phyloP scores from a whole-genome alignment of 1,140 invertebrate genomes.

The Drosophila gunungcola region DNA sequence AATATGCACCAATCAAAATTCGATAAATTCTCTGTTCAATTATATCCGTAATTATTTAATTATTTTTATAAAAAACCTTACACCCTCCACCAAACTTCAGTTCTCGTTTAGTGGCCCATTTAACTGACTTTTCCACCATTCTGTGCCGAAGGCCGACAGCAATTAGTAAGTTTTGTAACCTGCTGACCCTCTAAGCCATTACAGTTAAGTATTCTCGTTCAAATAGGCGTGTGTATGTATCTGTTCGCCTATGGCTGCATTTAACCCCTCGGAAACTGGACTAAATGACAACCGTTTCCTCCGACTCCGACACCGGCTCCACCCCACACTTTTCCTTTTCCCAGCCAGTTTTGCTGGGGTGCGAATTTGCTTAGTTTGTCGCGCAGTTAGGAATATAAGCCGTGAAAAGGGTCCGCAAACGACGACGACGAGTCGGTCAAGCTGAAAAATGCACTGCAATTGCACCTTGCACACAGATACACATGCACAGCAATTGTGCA shows the following conservation, averaged over 20 bases:
- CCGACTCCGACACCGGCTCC: slow-evolving; percentile 9
- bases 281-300: slow-evolving; percentile 69
- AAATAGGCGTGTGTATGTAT: slow-evolving; percentile 20
- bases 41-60: slow-evolving; percentile 3
- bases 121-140: slow-evolving; percentile 45
- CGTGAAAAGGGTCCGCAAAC: slow-evolving; percentile 43
- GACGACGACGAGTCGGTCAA: slow-evolving; percentile 70
- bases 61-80: not conserved
- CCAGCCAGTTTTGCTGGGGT: slow-evolving; percentile 53
- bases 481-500: slow-evolving; percentile 10
- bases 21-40: not conserved
- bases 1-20: not conserved
- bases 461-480: slow-evolving; percentile 68
- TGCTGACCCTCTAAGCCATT: slow-evolving; percentile 76
- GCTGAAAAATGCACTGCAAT: slow-evolving; percentile 80
- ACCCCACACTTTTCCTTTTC: slow-evolving; percentile 2
- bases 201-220: slow-evolving; percentile 31
- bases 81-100: not conserved
- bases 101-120: slow-evolving; percentile 34
- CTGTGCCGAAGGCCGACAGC: slow-evolving; percentile 43
- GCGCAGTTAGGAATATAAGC: slow-evolving; percentile 43
- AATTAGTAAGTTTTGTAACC: slow-evolving; percentile 67
- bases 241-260: slow-evolving; percentile 51
- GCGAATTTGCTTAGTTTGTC: slow-evolving; percentile 63
- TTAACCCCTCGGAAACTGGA: slow-evolving; percentile 56